Evolutionary conservation across 2,888 invertebrate species (phyloP), one percentile per base, ranked within the genome.

Genomic region (Deilephila elpenor): DNA sequence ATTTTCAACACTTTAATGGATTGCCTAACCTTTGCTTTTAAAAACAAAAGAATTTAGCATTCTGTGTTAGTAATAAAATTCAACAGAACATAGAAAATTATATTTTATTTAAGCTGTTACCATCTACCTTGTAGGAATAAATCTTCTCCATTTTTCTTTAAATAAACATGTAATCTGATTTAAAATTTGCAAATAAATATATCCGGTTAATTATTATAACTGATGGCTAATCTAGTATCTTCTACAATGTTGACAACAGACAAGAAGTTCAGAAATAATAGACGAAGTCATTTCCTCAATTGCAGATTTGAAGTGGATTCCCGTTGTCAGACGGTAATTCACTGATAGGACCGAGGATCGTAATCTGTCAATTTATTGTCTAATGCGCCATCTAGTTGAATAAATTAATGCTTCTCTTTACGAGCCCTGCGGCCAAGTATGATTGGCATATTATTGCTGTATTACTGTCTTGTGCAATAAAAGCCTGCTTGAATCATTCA

Each of bases 281-380:
- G 44, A 67, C 51, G 25, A 67, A 56, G 56, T 51, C 29, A 67
- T 67, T 67, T 67, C 67, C 67, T 67, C 67, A 67, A 67, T 67
- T 67, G 20, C 67, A 17, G 32, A 59, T 32, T 7, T 29, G 20
- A 72, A 74, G 61, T 37, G 71, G 56, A 53, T 71, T 72, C 53
- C 64, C 51, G 71, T 53, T 59, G 62, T 71, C 53, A 32, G 51
- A 76, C 76, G 76, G 75, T 82, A 79, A 80, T 76, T 78, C 79
- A 77, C 76, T 74, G 78, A 72, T 78, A 78, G 79, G 76, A 74
- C 75, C 74, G 73, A 73, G 74, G 70, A 75, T 75, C 71, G 74
- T 80, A 82, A 80, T 80, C 81, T 78, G 77, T 79, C 82, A 81
- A 83, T 85, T 82, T 81, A 83, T 78, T 79, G 78, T 79, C 78